Conservation (phyloP, 2,888 invertebrate species). For the Drosophila barbarae region DNA sequence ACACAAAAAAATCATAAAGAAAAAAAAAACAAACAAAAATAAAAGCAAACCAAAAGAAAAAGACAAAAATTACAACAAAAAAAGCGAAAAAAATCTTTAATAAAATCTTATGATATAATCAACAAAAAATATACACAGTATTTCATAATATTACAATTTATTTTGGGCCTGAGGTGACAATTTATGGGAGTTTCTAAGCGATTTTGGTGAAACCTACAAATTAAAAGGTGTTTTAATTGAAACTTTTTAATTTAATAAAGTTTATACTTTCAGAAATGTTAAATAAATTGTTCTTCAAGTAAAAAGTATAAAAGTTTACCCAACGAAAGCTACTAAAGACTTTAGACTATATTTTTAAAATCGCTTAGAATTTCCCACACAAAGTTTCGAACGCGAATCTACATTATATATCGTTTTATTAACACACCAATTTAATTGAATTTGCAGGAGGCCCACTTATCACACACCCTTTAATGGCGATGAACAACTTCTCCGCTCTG, state of each 20-base stretch:
- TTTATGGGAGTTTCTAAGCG: neutral
- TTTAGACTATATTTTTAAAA: too few relatives aligned
- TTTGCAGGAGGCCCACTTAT: slow-evolving; percentile 76
- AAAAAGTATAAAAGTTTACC: too few relatives aligned
- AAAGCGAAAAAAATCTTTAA: slow-evolving; percentile 72
- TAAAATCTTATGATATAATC: slow-evolving; percentile 78
- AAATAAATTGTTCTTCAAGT: too few relatives aligned
- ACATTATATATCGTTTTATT: neutral
- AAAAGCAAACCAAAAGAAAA: slow-evolving; percentile 41
- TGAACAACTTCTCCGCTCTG: slow-evolving; percentile 67
- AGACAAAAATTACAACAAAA: slow-evolving; percentile 39
- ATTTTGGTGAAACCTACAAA: neutral
- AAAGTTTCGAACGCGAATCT: neutral
- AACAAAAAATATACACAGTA: slow-evolving; percentile 49
- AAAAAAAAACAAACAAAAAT: slow-evolving; percentile 44
- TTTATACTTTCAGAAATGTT: too few relatives aligned
- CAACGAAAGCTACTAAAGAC: too few relatives aligned
- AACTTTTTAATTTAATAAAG: too few relatives aligned
- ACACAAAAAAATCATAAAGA: slow-evolving; percentile 41
- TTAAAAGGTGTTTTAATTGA: too few relatives aligned
- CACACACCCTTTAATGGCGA: slow-evolving; percentile 54
- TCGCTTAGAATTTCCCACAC: neutral
- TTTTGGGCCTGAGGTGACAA: neutral
- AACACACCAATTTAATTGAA: neutral
- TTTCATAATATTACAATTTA: neutral